phyloP scores from a whole-genome alignment of 2,888 invertebrate genomes.

The Deroplatys truncata region DNA sequence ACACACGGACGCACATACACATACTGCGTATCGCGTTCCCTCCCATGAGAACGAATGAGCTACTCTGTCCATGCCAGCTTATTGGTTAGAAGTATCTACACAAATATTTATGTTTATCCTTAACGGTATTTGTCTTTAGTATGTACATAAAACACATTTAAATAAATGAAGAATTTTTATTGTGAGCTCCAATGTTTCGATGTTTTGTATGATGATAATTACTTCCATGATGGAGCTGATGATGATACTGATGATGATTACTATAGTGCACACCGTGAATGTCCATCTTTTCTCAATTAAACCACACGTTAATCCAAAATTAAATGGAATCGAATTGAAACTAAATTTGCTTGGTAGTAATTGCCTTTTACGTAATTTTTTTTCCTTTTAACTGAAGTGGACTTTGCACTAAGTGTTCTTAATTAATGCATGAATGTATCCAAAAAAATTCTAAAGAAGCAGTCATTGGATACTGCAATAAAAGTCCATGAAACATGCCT shows the following conservation, averaged over 20 bases:
- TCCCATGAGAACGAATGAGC: background rate
- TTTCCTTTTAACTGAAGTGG: background rate
- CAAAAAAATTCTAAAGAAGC: background rate
- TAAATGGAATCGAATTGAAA: background rate
- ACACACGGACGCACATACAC: background rate
- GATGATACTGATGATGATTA: background rate
- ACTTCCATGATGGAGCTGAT: background rate
- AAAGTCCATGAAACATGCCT: too few species aligned
- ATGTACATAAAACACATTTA: background rate
- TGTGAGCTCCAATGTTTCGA: background rate
- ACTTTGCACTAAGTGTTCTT: background rate
- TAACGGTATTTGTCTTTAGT: background rate
- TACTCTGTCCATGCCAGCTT: background rate
- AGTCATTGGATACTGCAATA: too few species aligned
- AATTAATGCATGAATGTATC: background rate
- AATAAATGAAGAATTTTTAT: background rate
- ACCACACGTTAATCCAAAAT: background rate
- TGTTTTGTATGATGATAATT: background rate
- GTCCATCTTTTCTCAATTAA: background rate
- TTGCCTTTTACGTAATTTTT: background rate
- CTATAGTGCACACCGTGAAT: background rate
- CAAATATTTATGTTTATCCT: background rate
- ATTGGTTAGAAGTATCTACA: background rate
- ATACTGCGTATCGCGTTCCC: background rate
- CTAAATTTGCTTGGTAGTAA: background rate